Conservation (phyloP, 2,888 invertebrate genomes). For the Lordiphosa fenestrarum region DNA sequence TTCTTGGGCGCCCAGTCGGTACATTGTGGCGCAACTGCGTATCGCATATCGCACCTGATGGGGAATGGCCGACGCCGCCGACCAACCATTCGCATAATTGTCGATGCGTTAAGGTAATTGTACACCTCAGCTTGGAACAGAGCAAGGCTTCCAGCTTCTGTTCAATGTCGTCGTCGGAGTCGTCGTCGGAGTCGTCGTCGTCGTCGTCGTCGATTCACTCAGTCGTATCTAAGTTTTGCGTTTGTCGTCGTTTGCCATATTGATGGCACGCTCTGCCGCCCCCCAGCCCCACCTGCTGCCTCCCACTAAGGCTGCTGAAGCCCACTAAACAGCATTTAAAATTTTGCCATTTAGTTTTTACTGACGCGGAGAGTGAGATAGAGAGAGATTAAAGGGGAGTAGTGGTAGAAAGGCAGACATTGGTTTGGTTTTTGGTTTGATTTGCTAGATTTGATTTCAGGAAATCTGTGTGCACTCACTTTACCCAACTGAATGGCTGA, state of each 20-base stretch:
- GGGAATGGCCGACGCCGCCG: slow-evolving; percentile 10
- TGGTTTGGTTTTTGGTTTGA: slow-evolving; percentile 63
- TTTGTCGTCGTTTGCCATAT: slow-evolving; percentile 64
- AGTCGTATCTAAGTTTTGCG: slow-evolving; percentile 61
- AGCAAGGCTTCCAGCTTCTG: slow-evolving; percentile 58
- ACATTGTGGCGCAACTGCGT: slow-evolving; percentile 72
- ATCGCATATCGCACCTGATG: slow-evolving; percentile 78
- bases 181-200: slow-evolving; percentile 51
- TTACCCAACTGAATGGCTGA: slow-evolving; percentile 48
- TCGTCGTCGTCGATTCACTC: slow-evolving; percentile 46
- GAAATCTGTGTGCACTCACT: slow-evolving; percentile 48
- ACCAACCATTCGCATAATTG: slow-evolving; percentile 80
- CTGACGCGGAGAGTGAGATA: slow-evolving; percentile 20
- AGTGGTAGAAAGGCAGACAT: slow-evolving; percentile 15
- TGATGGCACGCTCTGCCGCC: slow-evolving; percentile 70
- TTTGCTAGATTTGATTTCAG: slow-evolving; percentile 78
- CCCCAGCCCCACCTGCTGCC: slow-evolving; percentile 5
- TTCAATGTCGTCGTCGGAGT: slow-evolving; percentile 56
- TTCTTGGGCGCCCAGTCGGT: slow-evolving; percentile 73
- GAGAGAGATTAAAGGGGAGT: not conserved
- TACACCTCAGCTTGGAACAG: slow-evolving; percentile 64
- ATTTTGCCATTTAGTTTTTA: slow-evolving; percentile 48
- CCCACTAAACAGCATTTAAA: slow-evolving; percentile 40
- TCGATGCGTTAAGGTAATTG: slow-evolving; percentile 81
- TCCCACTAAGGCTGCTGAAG: slow-evolving; percentile 12